Base-by-base conservation (phyloP, 2,888 invertebrate species). In the Mellilla xanthometata region DNA sequence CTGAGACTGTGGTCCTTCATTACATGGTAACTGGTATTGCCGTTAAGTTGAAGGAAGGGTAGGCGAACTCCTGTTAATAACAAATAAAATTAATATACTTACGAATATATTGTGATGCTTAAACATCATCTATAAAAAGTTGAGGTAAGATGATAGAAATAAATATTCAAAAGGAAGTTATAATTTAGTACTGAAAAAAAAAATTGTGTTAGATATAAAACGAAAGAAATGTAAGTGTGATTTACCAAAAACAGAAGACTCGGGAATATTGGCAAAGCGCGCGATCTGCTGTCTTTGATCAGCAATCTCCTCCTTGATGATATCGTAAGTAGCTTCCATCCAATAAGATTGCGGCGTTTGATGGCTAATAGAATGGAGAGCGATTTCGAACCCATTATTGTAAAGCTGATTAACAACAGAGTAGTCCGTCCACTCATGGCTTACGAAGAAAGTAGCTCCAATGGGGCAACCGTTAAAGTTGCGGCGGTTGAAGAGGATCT, bases 351-450 rank as follows among this genome's bases (percentile, higher is more conserved):
- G 88, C 4, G 86, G 81, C 1, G 85, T 77, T 26, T 81, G 79
- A 54, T 93, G 93, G 0, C 90, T 90, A 15, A 95, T 91, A 3
- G 94, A 94, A 68, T 95, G 94, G 0, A 94, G 80, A 0, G 92
- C 94, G 1, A 95, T 93, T 74, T 95, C 94, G 51, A 91, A 93
- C 0, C 94, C 86, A 1, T 49, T 48, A 45, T 81, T 83, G 62
- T 92, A 91, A 0, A 95, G 79, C 38, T 92, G 88, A 60, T 94
- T 92, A 2, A 94, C 86, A 9, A 88, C 59, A 3, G 81, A 73
- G 62, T 95, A 95, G 72, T 94, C 92, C 0, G 93, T 94, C 68
- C 94, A 95, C 52, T 94, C 93, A 61, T 95, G 95, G 23, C 91
- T 93, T 22, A 95, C 86, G 70, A 92, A 95, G 76, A 94, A 94